Conservation (phyloP, 2,888 invertebrate genomes). For the Brenthis daphne region DNA sequence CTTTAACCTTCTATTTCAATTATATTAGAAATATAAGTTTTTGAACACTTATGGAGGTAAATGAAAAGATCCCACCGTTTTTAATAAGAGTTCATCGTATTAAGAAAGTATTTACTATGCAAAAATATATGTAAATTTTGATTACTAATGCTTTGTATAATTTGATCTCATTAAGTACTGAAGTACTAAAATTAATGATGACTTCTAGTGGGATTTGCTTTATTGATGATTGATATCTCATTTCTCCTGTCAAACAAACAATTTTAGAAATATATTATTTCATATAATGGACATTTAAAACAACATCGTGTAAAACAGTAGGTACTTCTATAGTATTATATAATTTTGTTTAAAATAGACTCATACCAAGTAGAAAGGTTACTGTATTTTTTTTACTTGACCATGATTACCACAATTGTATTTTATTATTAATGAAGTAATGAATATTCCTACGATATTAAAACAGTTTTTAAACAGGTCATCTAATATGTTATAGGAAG, state of each 20-base stretch:
- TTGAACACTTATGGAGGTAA: constrained; percentile 1
- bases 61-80: constrained; percentile 36
- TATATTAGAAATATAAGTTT: neutral
- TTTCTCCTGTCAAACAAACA: neutral
- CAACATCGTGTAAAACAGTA: neutral
- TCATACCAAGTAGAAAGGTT: too few relatives aligned
- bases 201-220: constrained; percentile 20
- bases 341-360: too few relatives aligned
- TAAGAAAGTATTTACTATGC: constrained; percentile 26
- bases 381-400: too few relatives aligned
- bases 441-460: neutral
- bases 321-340: too few relatives aligned
- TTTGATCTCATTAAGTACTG: constrained; percentile 33
- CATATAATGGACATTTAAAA: constrained; percentile 8
- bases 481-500: constrained; percentile 24
- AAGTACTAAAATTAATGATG: constrained; percentile 17
- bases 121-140: constrained; percentile 18
- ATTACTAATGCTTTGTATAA: constrained; percentile 22
- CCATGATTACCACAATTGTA: too few relatives aligned
- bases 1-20: constrained; percentile 17
- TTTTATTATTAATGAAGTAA: too few relatives aligned
- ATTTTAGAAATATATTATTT: neutral
- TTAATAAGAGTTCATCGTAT: constrained; percentile 26
- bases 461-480: constrained; percentile 5
- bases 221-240: neutral